phyloP scores from a whole-genome alignment of 2,113 vertebrate species.

The Ifrita kowaldi region DNA sequence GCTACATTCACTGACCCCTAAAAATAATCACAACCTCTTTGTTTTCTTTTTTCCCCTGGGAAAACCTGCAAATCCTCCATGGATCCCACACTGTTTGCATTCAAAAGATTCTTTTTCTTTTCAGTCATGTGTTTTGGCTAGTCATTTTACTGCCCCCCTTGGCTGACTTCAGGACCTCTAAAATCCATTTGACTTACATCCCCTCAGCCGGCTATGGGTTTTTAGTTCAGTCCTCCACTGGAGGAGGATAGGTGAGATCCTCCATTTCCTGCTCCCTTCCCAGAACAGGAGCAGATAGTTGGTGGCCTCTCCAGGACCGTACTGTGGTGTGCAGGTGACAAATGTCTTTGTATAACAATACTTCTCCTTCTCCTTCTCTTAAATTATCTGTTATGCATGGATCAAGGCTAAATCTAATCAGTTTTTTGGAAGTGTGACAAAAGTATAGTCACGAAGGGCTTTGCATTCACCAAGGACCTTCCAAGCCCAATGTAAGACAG shows the following conservation, averaged over 20 bases:
- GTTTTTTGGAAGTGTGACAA: neutral
- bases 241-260: neutral
- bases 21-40: neutral
- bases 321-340: rapidly evolving
- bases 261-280: neutral
- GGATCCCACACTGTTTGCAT: neutral
- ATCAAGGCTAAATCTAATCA: neutral
- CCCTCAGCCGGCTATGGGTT: rapidly evolving
- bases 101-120: neutral
- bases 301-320: rapidly evolving
- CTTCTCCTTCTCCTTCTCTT: neutral
- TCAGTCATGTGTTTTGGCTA: neutral
- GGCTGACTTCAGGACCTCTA: neutral
- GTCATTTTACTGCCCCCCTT: neutral
- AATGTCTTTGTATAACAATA: neutral
- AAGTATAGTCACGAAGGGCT: neutral
- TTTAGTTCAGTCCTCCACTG: neutral
- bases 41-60: neutral
- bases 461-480: neutral
- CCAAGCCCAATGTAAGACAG: neutral
- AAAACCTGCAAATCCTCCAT: neutral
- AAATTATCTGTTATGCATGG: neutral
- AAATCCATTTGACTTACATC: neutral
- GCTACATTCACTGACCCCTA: neutral
- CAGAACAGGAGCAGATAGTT: neutral